These are phyloP conservation scores for Melanaphis sacchari DNA, from an alignment of 1,140 invertebrate genomes.

Conservation along the genomic window DNA sequence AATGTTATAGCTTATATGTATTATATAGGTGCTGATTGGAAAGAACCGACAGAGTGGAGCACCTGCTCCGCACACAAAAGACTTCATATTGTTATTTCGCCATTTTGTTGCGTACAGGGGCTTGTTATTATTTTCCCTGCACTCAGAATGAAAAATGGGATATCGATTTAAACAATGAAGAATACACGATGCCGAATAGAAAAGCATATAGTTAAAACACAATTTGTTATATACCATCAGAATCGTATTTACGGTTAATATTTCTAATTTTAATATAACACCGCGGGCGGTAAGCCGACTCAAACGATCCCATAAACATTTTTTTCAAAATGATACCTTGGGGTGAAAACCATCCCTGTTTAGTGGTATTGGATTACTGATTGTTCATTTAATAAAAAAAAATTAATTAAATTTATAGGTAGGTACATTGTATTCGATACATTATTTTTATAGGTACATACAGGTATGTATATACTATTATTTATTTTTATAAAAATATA, in stretches of 20 bases:
- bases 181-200: slow-evolving; percentile 48
- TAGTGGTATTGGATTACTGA: neutral
- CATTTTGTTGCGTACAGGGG: slow-evolving; percentile 46
- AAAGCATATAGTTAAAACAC: slow-evolving; percentile 48
- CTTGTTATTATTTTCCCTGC: slow-evolving; percentile 48
- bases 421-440: neutral
- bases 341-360: slow-evolving; percentile 26
- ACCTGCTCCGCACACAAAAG: slow-evolving; percentile 51
- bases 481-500: neutral
- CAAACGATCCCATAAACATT: slow-evolving; percentile 52
- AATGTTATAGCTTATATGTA: neutral
- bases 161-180: slow-evolving; percentile 51
- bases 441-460: neutral
- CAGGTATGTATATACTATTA: neutral
- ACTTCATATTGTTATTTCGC: slow-evolving; percentile 56
- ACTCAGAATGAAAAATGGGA: slow-evolving; percentile 50
- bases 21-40: slow-evolving; percentile 34
- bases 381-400: neutral
- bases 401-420: neutral
- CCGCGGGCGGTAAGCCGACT: slow-evolving; percentile 48
- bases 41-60: slow-evolving; percentile 38
- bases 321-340: slow-evolving; percentile 10
- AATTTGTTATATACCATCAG: slow-evolving; percentile 54
- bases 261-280: slow-evolving; percentile 56
- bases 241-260: slow-evolving; percentile 57